A percentile compares a stretch with the other conserved stretches of the same genome.
Conservation (phyloP, 2,888 invertebrate genomes). For the Caenorhabditis virilis region DNA sequence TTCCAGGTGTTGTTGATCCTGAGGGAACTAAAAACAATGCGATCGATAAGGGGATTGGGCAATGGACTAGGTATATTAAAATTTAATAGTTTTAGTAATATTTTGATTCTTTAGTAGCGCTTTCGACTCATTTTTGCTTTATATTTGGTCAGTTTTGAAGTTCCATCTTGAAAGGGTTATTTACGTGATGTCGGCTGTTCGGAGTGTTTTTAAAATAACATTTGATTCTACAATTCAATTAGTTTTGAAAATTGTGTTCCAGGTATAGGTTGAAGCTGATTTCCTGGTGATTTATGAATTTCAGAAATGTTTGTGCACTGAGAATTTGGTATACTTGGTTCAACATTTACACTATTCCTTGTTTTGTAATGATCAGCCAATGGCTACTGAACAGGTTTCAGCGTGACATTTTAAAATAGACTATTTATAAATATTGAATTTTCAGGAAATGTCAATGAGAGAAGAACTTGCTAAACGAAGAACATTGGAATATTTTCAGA, state of each 20-base stretch:
- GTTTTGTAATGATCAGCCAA: slow-evolving; percentile 43
- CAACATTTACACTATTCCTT: slow-evolving; percentile 46
- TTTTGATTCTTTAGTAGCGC: slow-evolving; percentile 14
- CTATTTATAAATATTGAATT: background rate
- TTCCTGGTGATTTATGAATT: slow-evolving; percentile 5
- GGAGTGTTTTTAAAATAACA: slow-evolving; percentile 13
- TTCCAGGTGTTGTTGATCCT: slow-evolving; percentile 9
- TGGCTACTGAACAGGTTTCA: slow-evolving; percentile 51
- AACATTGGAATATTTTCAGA: slow-evolving; percentile 46
- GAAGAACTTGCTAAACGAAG: slow-evolving; percentile 57
- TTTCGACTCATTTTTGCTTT: slow-evolving; percentile 21
- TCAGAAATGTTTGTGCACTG: slow-evolving; percentile 18
- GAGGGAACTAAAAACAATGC: slow-evolving; percentile 3
- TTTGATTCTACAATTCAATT: slow-evolving; percentile 14
- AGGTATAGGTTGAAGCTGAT: no score
- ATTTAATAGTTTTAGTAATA: background rate
- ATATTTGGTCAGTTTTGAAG: slow-evolving; percentile 22
- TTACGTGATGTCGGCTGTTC: slow-evolving; percentile 14
- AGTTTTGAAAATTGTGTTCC: no score
- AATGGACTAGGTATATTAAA: slow-evolving; percentile 25
- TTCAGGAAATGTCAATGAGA: slow-evolving; percentile 55
- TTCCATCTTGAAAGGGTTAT: slow-evolving; percentile 6
- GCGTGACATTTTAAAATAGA: background rate
- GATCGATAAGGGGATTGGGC: background rate
- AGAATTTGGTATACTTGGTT: slow-evolving; percentile 33